Base-by-base conservation (phyloP, 2,888 invertebrate species). In the Ectemnius cavifrons region DNA sequence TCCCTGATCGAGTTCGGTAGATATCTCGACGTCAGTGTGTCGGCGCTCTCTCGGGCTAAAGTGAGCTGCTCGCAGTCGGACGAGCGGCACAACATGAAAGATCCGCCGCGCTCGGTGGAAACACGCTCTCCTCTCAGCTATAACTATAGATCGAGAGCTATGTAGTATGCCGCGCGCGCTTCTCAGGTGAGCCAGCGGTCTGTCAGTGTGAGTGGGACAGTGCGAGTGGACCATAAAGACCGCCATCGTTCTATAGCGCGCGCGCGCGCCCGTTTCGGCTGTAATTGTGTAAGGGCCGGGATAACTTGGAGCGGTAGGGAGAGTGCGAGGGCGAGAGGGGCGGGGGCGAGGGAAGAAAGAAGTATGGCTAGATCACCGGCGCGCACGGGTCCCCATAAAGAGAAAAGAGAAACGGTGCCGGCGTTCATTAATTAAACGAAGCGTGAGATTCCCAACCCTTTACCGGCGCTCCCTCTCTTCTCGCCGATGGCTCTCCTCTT, bases 351-450 rank as follows among this genome's bases (percentile, higher is more conserved):
- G 11, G n/a, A 37, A 57, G 5, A 18, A 67, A 77, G 78, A 72
- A 59, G 27, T 61, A 52, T 49, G 72, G 66, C 78, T 75, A 81
- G 83, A 83, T 59, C 66, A 78, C 58, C 79, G 81, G 67, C 60
- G 45, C 63, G 74, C 52, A 52, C 66, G 75, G 73, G 71, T 11
- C 72, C 72, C 75, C 75, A 63, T 72, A 81, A 81, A 84, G 79
- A 71, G 79, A 81, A 83, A 80, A 79, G 77, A 72, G 78, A 74
- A 79, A 82, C 76, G 78, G 65, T 78, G 85, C 86, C 85, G 85
- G 74, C 84, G 84, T 86, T 89, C 88, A 88, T 90, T 89, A 89
- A 90, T 88, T 86, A 89, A 90, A 87, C 87, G 83, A 88, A 89
- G 89, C 89, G 90, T 89, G 86, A 89, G 88, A 88, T 89, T 87